Evolutionary conservation across 1,140 invertebrate species (phyloP).

Genomic region (Drosophila ogumai): DNA sequence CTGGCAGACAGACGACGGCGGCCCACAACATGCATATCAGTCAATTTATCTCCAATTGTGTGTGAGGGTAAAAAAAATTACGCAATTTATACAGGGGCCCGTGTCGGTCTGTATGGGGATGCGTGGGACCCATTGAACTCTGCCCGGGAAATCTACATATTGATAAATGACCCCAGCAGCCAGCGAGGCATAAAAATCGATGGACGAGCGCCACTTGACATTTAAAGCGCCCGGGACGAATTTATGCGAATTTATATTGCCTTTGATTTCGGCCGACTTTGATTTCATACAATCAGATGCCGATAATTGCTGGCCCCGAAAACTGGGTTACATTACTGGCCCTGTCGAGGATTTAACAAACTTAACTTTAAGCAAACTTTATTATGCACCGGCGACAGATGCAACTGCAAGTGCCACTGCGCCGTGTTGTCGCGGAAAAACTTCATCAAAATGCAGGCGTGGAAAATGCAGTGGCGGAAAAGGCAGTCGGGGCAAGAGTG

Average conservation of each 20-base stretch:
- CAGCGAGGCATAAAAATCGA: slow-evolving; percentile 65
- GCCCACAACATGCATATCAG: slow-evolving; percentile 74
- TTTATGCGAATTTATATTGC: slow-evolving; percentile 63
- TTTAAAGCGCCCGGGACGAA: slow-evolving; percentile 41
- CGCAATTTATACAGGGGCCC: slow-evolving; percentile 56
- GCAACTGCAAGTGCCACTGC: slow-evolving; percentile 33
- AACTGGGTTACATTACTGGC: slow-evolving; percentile 22
- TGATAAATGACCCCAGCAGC: slow-evolving; percentile 72
- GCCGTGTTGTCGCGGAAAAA: slow-evolving; percentile 33
- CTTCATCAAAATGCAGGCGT: slow-evolving; percentile 67
- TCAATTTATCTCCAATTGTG: slow-evolving; percentile 74
- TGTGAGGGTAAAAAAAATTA: slow-evolving; percentile 65
- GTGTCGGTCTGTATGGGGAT: slow-evolving; percentile 7
- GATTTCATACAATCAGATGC: slow-evolving; percentile 71
- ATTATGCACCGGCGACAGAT: slow-evolving; percentile 63
- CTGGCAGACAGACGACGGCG: slow-evolving; percentile 45
- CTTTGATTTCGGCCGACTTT: slow-evolving; percentile 45
- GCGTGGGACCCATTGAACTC: slow-evolving; percentile 59
- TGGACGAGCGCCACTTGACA: slow-evolving; percentile 62
- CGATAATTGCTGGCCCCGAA: slow-evolving; percentile 48
- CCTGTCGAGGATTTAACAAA: slow-evolving; percentile 52
- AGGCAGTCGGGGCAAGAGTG: not conserved
- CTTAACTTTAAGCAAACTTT: slow-evolving; percentile 71
- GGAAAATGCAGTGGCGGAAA: slow-evolving; percentile 11
- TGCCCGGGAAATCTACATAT: slow-evolving; percentile 73